These are phyloP conservation scores for Tamandua tetradactyla DNA, from an alignment of 2,797 vertebrate species.

Conservation along the genomic window DNA sequence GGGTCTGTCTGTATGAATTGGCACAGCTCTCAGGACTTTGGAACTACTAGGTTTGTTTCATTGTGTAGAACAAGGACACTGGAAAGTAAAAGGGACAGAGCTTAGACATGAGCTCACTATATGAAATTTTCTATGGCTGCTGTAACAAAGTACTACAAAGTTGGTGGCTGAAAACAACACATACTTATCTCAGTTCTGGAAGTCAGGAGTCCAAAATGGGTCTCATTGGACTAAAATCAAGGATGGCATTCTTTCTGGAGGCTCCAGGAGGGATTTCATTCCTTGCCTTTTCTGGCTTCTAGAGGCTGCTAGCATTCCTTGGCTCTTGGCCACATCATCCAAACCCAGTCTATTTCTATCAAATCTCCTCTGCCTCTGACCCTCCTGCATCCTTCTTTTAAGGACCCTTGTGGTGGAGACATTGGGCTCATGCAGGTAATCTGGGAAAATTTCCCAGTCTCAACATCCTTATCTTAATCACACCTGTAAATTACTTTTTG, in stretches of 20 bases:
- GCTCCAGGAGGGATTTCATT: rapidly evolving
- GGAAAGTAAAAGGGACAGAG: background rate
- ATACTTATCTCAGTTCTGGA: background rate
- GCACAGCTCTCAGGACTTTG: background rate
- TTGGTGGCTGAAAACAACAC: background rate
- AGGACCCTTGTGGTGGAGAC: rapidly evolving
- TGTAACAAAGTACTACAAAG: background rate
- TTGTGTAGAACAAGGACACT: background rate
- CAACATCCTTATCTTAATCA: too few relatives aligned
- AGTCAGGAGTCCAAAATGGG: rapidly evolving
- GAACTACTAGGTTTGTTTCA: background rate
- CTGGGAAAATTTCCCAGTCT: rapidly evolving
- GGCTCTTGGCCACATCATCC: rapidly evolving
- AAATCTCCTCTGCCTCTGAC: background rate
- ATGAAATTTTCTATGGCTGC: rapidly evolving
- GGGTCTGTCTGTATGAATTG: background rate
- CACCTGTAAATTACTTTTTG: too few relatives aligned
- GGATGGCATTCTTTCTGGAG: background rate
- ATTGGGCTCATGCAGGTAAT: too few relatives aligned
- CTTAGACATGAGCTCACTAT: background rate
- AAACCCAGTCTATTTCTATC: background rate
- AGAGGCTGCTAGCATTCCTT: rapidly evolving
- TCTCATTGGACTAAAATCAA: too few relatives aligned
- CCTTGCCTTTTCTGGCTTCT: too few relatives aligned
- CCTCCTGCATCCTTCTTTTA: too few relatives aligned